phyloP scores from a whole-genome alignment of 2,888 invertebrate genomes.

The Pristionchus maxplancki region DNA sequence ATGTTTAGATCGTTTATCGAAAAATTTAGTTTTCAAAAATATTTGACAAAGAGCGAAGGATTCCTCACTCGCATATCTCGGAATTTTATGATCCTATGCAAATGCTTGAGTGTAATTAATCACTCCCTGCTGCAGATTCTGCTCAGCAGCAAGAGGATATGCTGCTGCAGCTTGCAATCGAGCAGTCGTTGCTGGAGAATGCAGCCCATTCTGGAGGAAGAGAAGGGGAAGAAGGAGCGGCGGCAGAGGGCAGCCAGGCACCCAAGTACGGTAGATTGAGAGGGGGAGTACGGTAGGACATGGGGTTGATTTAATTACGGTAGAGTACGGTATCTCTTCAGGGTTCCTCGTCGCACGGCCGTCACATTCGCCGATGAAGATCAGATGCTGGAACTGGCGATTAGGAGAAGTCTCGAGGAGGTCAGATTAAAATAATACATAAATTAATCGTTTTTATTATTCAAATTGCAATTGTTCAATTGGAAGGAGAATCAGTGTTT shows the following conservation, averaged over 20 bases:
- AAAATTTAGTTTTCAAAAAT: too few species aligned
- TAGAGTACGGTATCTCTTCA: not conserved
- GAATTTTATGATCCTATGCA: too few species aligned
- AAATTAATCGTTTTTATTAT: too few species aligned
- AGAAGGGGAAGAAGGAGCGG: not conserved
- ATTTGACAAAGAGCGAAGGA: too few species aligned
- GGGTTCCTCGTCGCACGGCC: not conserved
- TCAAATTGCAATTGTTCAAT: too few species aligned
- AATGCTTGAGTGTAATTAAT: too few species aligned
- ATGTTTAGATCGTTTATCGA: too few species aligned
- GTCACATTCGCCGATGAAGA: slow-evolving; percentile 49
- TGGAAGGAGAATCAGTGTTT: too few species aligned
- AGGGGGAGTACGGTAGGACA: not conserved
- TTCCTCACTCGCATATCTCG: too few species aligned
- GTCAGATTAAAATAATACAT: not conserved
- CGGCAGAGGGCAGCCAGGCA: not conserved
- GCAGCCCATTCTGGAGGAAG: not conserved
- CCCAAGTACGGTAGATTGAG: not conserved
- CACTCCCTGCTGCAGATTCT: not conserved
- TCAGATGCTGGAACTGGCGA: slow-evolving; percentile 39
- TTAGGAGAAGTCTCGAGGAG: slow-evolving; percentile 50
- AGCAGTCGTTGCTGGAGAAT: slow-evolving; percentile 59
- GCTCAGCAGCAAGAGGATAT: slow-evolving; percentile 64
- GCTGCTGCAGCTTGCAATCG: slow-evolving; percentile 67
- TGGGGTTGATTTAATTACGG: not conserved